Evolutionary conservation across 2,113 vertebrate species (phyloP).

Genomic region (Pedionomus torquatus): DNA sequence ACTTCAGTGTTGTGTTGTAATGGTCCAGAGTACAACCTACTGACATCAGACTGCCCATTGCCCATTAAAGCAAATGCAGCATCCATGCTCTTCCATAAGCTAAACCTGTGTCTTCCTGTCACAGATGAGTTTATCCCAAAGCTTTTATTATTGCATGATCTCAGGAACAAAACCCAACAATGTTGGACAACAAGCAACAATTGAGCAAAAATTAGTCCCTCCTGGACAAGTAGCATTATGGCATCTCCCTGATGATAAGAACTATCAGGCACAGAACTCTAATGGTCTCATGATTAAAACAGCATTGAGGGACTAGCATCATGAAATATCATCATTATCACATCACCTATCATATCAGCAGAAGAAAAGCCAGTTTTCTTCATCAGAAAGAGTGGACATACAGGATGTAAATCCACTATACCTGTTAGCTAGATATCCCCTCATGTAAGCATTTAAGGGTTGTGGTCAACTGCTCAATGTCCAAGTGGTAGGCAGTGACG

Average conservation of each 20-base stretch:
- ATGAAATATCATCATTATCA: too few species aligned
- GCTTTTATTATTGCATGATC: background rate
- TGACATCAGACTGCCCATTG: background rate
- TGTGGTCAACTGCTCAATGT: too few species aligned
- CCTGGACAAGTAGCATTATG: background rate
- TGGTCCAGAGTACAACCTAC: background rate
- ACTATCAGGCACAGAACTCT: background rate
- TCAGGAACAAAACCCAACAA: background rate
- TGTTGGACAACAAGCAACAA: background rate
- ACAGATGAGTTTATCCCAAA: background rate
- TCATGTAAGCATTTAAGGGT: too few species aligned
- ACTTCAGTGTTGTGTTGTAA: background rate
- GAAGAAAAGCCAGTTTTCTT: background rate
- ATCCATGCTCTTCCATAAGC: background rate
- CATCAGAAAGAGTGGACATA: background rate
- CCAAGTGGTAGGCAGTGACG: too few species aligned
- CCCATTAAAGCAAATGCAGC: background rate
- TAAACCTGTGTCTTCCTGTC: background rate
- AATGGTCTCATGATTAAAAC: background rate
- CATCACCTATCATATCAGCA: background rate
- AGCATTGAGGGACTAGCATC: background rate
- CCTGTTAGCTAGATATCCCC: background rate
- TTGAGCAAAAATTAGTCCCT: background rate
- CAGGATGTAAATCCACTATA: background rate
- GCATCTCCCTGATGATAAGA: background rate